phyloP scores from a whole-genome alignment of 2,797 vertebrate genomes.

The Sebastes hopkinsi region DNA sequence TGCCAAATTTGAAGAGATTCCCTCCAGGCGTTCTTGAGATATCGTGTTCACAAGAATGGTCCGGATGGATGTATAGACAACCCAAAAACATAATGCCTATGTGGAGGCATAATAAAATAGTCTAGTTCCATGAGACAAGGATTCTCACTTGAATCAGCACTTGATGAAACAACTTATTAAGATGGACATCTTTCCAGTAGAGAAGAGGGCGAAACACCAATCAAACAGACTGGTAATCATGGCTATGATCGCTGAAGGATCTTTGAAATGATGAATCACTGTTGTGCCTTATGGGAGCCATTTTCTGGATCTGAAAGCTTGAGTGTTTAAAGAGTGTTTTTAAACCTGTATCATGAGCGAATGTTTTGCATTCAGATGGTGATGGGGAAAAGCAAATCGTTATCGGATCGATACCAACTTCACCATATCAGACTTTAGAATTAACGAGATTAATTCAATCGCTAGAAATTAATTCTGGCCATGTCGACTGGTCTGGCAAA shows the following conservation, averaged over 20 bases:
- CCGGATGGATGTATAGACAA: too few species aligned
- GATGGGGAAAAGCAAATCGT: not conserved
- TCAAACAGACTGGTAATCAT: conserved; percentile 5
- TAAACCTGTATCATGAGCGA: not conserved
- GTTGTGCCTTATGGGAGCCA: not conserved
- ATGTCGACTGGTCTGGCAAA: not conserved
- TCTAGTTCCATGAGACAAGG: not conserved
- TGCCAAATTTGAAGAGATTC: too few species aligned
- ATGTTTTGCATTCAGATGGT: not conserved
- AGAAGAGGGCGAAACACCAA: not conserved
- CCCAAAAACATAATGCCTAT: too few species aligned
- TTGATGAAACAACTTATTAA: not conserved
- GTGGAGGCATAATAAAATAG: not conserved
- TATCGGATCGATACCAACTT: not conserved
- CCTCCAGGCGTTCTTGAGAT: too few species aligned
- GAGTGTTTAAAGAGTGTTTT: not conserved
- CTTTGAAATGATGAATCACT: conserved; percentile 17
- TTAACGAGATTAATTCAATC: not conserved
- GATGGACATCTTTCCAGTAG: not conserved
- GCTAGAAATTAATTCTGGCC: not conserved
- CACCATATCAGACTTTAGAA: not conserved
- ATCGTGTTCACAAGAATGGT: too few species aligned
- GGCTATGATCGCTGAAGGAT: not conserved
- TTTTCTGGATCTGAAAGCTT: not conserved
- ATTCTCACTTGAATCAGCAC: not conserved